Conservation (phyloP, 2,797 vertebrate species). For the Anableps anableps region DNA sequence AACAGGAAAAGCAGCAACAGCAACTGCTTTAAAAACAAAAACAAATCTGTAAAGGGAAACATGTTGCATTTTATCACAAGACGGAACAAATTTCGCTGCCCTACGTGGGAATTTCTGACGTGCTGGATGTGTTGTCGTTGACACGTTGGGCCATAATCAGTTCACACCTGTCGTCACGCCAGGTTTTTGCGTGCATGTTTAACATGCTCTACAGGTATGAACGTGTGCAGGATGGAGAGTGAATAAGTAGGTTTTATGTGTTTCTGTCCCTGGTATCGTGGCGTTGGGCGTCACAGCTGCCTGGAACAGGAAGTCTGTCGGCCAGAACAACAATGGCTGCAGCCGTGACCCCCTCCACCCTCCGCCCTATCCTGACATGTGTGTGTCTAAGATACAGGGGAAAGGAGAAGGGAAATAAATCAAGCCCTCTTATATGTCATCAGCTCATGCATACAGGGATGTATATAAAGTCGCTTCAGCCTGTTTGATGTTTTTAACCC, state of each 20-base stretch:
- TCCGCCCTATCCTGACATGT: slow-evolving; percentile 54
- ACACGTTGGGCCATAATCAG: slow-evolving; percentile 38
- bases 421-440: slow-evolving; percentile 43
- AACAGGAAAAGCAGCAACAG: no score
- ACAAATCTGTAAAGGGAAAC: neutral
- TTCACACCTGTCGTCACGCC: slow-evolving; percentile 42
- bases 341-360: slow-evolving; percentile 80
- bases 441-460: slow-evolving; percentile 19
- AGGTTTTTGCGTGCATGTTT: neutral
- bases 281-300: slow-evolving; percentile 67
- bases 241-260: slow-evolving; percentile 35
- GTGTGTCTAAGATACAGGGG: slow-evolving; percentile 39
- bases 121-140: no score
- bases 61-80: neutral
- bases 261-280: slow-evolving; percentile 67
- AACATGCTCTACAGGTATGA: slow-evolving; percentile 21
- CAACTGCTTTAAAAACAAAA: no score
- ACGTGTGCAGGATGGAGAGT: slow-evolving; percentile 16
- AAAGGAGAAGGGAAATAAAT: slow-evolving; percentile 48
- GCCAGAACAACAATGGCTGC: slow-evolving; percentile 82
- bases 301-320: slow-evolving; percentile 82
- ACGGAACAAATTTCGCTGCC: neutral
- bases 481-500: neutral
- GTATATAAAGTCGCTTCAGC: slow-evolving; percentile 11
- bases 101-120: neutral